Evolutionary conservation across 92 coral and sea anemone genomes (phyloP).

Genomic region (Desmophyllum pertusum): DNA sequence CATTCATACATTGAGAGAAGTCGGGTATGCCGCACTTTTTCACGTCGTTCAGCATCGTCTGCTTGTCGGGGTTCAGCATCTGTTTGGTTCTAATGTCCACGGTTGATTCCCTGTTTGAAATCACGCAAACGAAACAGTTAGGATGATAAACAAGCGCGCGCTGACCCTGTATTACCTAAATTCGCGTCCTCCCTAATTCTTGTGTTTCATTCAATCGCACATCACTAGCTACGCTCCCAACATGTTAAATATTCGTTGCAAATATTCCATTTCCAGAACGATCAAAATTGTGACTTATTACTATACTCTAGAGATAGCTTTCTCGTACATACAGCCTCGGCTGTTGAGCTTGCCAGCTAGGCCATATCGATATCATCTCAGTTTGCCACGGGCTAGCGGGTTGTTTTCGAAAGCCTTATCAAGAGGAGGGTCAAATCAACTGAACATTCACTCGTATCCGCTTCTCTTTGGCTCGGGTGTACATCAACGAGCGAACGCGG

Average conservation of each 20-base stretch:
- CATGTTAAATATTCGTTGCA: neutral
- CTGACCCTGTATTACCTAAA: neutral
- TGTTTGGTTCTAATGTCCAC: slow-evolving; percentile 85
- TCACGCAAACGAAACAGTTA: slow-evolving; percentile 26
- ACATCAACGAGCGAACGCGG: slow-evolving; percentile 36
- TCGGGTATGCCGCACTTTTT: slow-evolving; percentile 88
- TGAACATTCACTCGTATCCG: slow-evolving; percentile 20
- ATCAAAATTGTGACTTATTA: slow-evolving; percentile 64
- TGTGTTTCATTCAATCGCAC: neutral
- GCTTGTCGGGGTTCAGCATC: slow-evolving; percentile 80
- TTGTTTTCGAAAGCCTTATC: slow-evolving; percentile 9
- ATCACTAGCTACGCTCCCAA: slow-evolving; percentile 2
- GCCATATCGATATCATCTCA: neutral
- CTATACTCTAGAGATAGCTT: slow-evolving; percentile 28
- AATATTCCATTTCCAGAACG: slow-evolving; percentile 64
- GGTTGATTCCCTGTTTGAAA: slow-evolving; percentile 73
- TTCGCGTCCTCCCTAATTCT: neutral
- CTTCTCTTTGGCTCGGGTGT: slow-evolving; percentile 23
- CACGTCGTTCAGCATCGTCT: slow-evolving; percentile 68
- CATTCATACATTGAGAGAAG: slow-evolving; percentile 77
- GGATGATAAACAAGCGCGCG: slow-evolving; percentile 25
- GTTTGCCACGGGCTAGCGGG: neutral
- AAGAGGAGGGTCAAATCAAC: slow-evolving; percentile 17
- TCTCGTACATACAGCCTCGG: neutral
- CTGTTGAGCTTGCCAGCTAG: slow-evolving; percentile 9